phyloP scores from a whole-genome alignment of 2,888 invertebrate genomes.

The Koerneria pararmatus region DNA sequence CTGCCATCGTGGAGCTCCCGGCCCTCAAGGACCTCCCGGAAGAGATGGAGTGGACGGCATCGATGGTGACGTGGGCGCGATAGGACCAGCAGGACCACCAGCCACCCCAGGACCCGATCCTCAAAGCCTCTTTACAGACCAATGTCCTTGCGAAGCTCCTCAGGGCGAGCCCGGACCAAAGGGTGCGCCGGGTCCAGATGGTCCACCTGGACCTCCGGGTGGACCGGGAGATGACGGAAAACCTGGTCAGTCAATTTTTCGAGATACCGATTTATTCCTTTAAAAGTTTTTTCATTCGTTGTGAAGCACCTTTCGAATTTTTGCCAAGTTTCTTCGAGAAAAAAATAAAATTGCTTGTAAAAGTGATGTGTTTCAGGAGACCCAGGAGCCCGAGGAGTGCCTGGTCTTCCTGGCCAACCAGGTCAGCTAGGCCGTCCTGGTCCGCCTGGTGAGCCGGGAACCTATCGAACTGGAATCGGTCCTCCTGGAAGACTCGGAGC shows the following conservation, averaged over 20 bases:
- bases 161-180: constrained; percentile 50
- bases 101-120: constrained; percentile 57
- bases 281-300: no score
- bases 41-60: constrained; percentile 50
- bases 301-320: no score
- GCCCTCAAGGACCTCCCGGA: constrained; percentile 49
- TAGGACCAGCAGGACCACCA: constrained; percentile 56
- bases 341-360: no score
- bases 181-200: constrained; percentile 47
- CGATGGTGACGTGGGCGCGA: constrained; percentile 55
- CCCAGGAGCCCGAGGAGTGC: constrained; percentile 68
- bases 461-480: constrained; percentile 52
- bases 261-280: no score
- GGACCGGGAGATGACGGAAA: constrained; percentile 53
- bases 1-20: constrained; percentile 58
- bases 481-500: constrained; percentile 49
- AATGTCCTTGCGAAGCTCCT: constrained; percentile 59
- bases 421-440: constrained; percentile 53
- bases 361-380: no score
- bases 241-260: no score
- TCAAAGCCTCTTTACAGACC: constrained; percentile 52
- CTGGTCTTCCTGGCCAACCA: constrained; percentile 67
- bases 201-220: constrained; percentile 49
- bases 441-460: constrained; percentile 58
- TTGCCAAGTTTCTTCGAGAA: no score